These are phyloP conservation scores for Theonella swinhoei DNA, from an alignment of 37 sponge, comb jelly and placozoan genomes.

Conservation along the genomic window DNA sequence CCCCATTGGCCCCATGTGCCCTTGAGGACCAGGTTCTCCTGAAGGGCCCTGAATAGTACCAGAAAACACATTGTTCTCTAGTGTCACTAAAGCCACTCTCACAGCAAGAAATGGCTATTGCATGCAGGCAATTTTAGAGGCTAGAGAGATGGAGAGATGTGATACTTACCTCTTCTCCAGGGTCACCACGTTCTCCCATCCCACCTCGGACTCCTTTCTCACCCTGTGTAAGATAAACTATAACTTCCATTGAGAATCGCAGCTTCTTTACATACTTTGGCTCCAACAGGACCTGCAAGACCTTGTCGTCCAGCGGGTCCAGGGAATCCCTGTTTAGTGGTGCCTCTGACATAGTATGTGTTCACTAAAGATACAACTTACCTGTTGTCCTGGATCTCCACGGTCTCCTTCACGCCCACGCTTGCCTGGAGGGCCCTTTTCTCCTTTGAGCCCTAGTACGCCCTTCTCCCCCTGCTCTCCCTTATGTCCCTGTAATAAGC, in stretches of 20 bases:
- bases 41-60: background rate
- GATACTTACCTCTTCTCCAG: conserved; percentile 12
- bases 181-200: conserved; percentile 16
- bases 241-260: background rate
- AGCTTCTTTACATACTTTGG: background rate
- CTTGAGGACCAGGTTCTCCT: conserved; percentile 12
- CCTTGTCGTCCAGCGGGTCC: conserved; percentile 36
- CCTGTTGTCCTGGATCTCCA: conserved; percentile 17
- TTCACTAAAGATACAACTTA: background rate
- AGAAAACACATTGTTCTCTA: background rate
- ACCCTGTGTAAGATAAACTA: conserved; percentile 4
- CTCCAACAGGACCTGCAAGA: background rate
- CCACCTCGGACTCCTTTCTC: background rate
- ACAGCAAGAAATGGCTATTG: too few species aligned
- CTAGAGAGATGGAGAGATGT: too few species aligned
- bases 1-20: background rate
- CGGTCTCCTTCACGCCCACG: background rate
- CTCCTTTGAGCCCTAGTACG: background rate
- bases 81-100: background rate
- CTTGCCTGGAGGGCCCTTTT: background rate
- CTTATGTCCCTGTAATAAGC: background rate
- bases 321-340: background rate
- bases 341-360: background rate
- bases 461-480: background rate
- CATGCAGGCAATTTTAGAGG: too few species aligned